These are phyloP conservation scores for Arrhamphus sclerolepis DNA, from an alignment of 2,797 vertebrate species.

Conservation along the genomic window DNA sequence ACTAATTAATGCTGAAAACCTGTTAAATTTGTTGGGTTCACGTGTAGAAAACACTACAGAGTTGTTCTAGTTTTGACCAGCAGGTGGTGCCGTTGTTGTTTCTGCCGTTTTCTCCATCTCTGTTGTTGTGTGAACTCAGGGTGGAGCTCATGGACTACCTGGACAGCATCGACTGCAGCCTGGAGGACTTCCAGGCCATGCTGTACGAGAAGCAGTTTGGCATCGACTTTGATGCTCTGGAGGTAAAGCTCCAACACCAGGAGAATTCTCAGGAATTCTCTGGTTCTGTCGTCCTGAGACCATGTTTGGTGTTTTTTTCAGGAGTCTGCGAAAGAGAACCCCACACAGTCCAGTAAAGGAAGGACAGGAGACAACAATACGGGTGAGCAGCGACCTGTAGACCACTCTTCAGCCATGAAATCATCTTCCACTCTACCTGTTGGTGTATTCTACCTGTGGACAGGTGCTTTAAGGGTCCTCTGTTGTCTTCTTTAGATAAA, in stretches of 20 bases:
- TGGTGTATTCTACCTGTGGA: too few species aligned
- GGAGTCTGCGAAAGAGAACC: conserved; percentile 62
- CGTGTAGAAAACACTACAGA: too few species aligned
- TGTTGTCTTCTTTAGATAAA: conserved; percentile 79
- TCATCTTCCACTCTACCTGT: too few species aligned
- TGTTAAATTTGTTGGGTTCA: too few species aligned
- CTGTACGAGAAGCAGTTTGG: conserved; percentile 92
- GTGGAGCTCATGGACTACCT: conserved; percentile 97
- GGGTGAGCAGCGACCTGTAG: conserved; percentile 56
- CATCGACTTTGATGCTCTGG: conserved; percentile 86
- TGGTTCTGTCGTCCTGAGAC: too few species aligned
- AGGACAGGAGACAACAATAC: conserved; percentile 41
- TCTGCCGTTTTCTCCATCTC: not conserved
- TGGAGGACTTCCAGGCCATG: conserved; percentile 97
- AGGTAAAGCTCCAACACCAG: conserved; percentile 68
- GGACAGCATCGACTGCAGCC: conserved; percentile 97
- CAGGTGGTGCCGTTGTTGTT: too few species aligned
- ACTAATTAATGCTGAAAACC: too few species aligned
- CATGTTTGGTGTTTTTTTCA: conserved; percentile 25
- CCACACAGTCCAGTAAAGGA: conserved; percentile 24
- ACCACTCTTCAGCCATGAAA: too few species aligned
- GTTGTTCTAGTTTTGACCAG: too few species aligned
- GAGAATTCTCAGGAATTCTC: too few species aligned
- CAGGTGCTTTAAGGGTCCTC: too few species aligned
- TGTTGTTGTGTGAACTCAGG: conserved; percentile 65